Evolutionary conservation across 2,797 vertebrate genomes (phyloP), one percentile per base, ranked within the genome.

Genomic region (Graptemys geographica): DNA sequence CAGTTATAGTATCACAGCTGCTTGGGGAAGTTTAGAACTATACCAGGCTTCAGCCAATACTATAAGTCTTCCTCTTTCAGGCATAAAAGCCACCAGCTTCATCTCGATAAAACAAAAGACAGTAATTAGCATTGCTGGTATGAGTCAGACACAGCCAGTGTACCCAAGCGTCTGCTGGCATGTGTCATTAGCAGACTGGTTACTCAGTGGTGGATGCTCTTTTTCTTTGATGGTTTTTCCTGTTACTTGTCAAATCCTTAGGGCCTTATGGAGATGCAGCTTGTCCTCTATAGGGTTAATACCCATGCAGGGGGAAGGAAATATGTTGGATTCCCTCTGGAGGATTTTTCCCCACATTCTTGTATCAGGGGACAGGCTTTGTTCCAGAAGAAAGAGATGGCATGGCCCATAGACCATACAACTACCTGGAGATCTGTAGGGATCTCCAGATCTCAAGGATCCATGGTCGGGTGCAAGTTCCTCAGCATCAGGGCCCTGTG

Each of bases 241-340:
- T 49, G 47, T 28, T 78, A 78, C 6, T 78, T n/a, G 51, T 19
- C 15, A 82, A 27, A 15, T 72, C 13, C 44, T 52, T 23, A 8
- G 51, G 57, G 13, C 6, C 51, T 3, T 7, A 3, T 0, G 1
- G 8, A 59, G 44, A 0, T 7, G 2, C 0, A 21, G 23, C 13
- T 49, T 25, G 52, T 44, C 16, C 4, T 18, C 37, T 72, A 21
- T 69, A n/a, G n/a, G 37, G n/a, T 72, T 37, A 8, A 69, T 37
- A 37, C 51, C 0, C 41, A 33, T 41, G 25, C n/a, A 93, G 55
- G 25, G 25, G 93, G 16, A 28, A 89, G 72, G 85, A n/a, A 57
- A 16, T 27, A 16, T 65, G n/a, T 28, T 49, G 44, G 27, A 12
- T 28, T 47, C 23, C 13, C 25, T 76, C 25, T 16, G 23, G 44